Conservation (phyloP, 2,797 vertebrate species). For the Ara ararauna region DNA sequence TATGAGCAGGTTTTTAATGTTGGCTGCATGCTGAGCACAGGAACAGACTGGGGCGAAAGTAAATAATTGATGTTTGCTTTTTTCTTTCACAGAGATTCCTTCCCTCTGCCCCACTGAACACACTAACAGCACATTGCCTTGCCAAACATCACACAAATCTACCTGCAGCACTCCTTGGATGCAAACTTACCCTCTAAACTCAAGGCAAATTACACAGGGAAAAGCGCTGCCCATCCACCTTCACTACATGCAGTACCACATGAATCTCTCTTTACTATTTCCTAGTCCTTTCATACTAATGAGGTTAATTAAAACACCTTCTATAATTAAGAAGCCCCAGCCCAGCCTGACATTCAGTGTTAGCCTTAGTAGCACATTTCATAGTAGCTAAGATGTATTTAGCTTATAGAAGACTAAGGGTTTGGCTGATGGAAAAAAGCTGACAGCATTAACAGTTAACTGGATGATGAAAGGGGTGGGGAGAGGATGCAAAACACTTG, state of each 20-base stretch:
- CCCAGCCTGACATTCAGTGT: accelerated
- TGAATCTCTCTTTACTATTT: accelerated
- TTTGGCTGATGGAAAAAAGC: not conserved
- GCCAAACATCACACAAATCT: accelerated
- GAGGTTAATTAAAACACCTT: not conserved
- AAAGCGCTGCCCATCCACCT: accelerated
- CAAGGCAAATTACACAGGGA: accelerated
- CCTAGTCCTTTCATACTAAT: accelerated
- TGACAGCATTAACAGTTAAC: not conserved
- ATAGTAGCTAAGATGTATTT: not conserved
- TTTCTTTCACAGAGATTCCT: not conserved
- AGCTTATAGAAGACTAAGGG: not conserved
- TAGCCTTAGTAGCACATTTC: not conserved
- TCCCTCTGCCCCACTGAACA: not conserved
- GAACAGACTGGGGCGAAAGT: not conserved
- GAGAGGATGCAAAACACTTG: accelerated
- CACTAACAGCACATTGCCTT: accelerated
- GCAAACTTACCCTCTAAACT: accelerated
- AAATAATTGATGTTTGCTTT: not conserved
- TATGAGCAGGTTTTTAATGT: not conserved
- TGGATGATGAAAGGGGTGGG: not conserved
- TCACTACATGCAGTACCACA: accelerated
- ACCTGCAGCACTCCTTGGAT: accelerated
- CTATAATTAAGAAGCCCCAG: not conserved
- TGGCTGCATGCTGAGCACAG: not conserved